These are phyloP conservation scores for Ctenicera cuprea DNA, from an alignment of 2,888 invertebrate genomes.

Conservation along the genomic window DNA sequence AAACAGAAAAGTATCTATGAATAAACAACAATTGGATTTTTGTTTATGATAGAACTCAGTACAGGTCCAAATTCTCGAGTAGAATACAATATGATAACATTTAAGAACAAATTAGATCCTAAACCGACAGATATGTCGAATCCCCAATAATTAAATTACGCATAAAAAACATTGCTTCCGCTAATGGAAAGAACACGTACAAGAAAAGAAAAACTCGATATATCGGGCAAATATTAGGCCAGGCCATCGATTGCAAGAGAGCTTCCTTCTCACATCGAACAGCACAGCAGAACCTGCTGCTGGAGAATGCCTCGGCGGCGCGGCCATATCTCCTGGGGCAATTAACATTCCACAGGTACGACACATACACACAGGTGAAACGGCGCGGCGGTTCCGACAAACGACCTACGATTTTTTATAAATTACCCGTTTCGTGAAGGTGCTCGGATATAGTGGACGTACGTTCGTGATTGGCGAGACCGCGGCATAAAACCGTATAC, in stretches of 20 bases:
- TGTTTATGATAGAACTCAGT: too few species aligned
- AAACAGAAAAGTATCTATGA: too few species aligned
- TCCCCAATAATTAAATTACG: too few species aligned
- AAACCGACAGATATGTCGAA: too few species aligned
- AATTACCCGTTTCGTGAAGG: conserved; percentile 34
- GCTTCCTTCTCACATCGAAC: neutral
- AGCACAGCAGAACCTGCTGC: conserved; percentile 5
- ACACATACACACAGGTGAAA: conserved; percentile 57
- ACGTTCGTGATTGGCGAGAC: conserved; percentile 24
- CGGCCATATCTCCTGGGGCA: conserved; percentile 57
- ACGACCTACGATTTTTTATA: conserved; percentile 47
- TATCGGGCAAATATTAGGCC: conserved; percentile 40
- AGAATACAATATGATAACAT: too few species aligned
- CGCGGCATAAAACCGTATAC: conserved; percentile 25
- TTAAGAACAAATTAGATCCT: too few species aligned
- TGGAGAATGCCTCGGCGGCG: conserved; percentile 25
- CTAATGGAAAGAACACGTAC: neutral
- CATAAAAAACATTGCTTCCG: too few species aligned
- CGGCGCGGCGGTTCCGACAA: conserved; percentile 48
- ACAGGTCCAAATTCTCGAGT: too few species aligned
- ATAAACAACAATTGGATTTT: too few species aligned
- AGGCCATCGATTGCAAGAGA: conserved; percentile 50
- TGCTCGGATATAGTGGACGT: conserved; percentile 24
- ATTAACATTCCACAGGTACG: conserved; percentile 60
- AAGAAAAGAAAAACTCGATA: conserved; percentile 29